Evolutionary conservation across 2,113 vertebrate species (phyloP), one percentile per base, ranked within the genome.

Genomic region (Ammodytes dubius): DNA sequence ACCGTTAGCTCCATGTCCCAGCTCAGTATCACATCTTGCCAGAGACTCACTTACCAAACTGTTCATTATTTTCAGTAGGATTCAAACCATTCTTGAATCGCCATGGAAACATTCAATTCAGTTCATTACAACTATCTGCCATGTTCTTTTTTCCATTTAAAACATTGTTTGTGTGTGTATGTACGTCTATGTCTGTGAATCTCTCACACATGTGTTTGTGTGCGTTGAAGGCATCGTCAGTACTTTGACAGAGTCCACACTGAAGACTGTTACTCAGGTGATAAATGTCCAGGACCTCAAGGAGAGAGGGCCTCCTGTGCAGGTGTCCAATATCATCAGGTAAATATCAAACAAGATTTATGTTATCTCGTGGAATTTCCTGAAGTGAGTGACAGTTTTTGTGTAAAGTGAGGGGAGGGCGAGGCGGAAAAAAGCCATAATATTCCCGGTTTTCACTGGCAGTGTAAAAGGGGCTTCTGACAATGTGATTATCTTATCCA

Each of bases 211-310:
- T 70, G 9, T 6, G 42, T 82, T 19, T 72, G 3, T 84, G 39
- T 88, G 46, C 85, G n/a, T 84, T 83, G 37, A 74, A 90, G 86
- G 75, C 95, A 95, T 91, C 54, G 93, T 93, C 50, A 95, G 85
- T 77, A 82, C 96, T 0, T 88, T 98, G 91, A 97, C 96, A 0
- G 98, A 99, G 76, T 97, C 97, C 2, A 96, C 96, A 2, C 90
- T 98, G 91, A 99, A 99, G 86, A 97, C 89, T 0, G 97, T 98
- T 71, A 97, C 97, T 80, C 96, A 98, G 71, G 97, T 99, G 73
- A 96, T 99, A 42, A 99, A 97, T 3, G 95, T 97, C 14, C 96
- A 97, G 87, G 97, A 98, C 6, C 82, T 99, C 57, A 98, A 96
- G 79, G 95, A 93, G 37, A 94, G 91, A 12, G 87, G 91, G 0